Conservation (phyloP, 2,888 invertebrate species). For the Thyatira batis region DNA sequence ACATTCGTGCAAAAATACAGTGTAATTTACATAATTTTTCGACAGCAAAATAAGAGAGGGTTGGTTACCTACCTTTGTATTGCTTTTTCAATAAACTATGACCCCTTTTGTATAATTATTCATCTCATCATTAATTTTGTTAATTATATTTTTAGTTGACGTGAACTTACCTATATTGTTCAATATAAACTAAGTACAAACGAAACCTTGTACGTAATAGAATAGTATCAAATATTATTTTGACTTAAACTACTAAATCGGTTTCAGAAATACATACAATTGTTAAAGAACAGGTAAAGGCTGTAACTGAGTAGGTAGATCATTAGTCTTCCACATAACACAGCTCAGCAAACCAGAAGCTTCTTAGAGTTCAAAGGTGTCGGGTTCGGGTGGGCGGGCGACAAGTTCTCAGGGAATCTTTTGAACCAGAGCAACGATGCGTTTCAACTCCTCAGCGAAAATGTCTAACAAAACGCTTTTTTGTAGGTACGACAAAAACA, state of each 20-base stretch:
- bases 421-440: conserved; percentile 36
- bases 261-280: not conserved
- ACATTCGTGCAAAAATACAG: not conserved
- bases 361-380: conserved; percentile 54
- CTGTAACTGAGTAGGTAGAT: conserved; percentile 37
- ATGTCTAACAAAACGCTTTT: conserved; percentile 26
- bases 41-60: too few relatives aligned
- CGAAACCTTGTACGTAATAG: too few relatives aligned
- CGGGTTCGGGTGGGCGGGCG: conserved; percentile 28
- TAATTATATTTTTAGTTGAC: too few relatives aligned
- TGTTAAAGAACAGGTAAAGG: not conserved
- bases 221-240: too few relatives aligned
- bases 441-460: conserved; percentile 27
- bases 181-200: too few relatives aligned
- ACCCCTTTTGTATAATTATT: too few relatives aligned
- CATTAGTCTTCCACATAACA: conserved; percentile 60
- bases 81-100: too few relatives aligned
- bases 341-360: conserved; percentile 55
- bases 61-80: too few relatives aligned
- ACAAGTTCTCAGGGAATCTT: conserved; percentile 20
- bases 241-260: too few relatives aligned
- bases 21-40: not conserved
- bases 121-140: too few relatives aligned
- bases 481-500: conserved; percentile 12
- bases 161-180: too few relatives aligned